phyloP scores from a whole-genome alignment of 1,140 invertebrate species.

The Cydia amplana region DNA sequence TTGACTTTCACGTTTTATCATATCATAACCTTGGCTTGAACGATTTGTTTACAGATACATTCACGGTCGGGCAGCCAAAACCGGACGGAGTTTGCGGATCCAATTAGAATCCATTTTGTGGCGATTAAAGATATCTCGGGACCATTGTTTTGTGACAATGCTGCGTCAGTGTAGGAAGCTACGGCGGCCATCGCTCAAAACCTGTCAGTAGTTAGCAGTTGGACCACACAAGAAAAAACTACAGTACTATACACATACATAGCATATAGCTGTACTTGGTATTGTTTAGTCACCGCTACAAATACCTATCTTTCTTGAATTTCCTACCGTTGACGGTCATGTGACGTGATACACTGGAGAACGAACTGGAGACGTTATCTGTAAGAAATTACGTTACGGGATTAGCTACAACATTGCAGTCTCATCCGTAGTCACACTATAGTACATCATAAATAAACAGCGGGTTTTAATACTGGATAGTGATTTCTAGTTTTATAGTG shows the following conservation, averaged over 20 bases:
- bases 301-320: too few species aligned
- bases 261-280: too few species aligned
- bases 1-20: conserved; percentile 28
- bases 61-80: conserved; percentile 32
- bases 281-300: too few species aligned
- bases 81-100: conserved; percentile 59
- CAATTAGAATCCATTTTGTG: conserved; percentile 75
- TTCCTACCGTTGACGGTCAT: too few species aligned
- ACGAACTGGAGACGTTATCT: too few species aligned
- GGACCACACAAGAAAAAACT: neutral
- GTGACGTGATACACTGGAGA: too few species aligned
- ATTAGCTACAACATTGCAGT: too few species aligned
- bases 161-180: conserved; percentile 56
- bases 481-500: neutral
- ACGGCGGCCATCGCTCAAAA: conserved; percentile 58
- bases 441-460: too few species aligned
- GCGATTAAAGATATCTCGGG: conserved; percentile 70
- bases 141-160: conserved; percentile 70
- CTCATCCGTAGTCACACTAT: too few species aligned
- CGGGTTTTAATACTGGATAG: neutral
- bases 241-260: neutral
- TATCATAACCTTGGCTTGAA: conserved; percentile 32
- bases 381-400: too few species aligned
- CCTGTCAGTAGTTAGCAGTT: conserved; percentile 22
- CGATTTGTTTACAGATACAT: conserved; percentile 29